phyloP scores from a whole-genome alignment of 1,140 invertebrate genomes.

The Meteorus sp. region DNA sequence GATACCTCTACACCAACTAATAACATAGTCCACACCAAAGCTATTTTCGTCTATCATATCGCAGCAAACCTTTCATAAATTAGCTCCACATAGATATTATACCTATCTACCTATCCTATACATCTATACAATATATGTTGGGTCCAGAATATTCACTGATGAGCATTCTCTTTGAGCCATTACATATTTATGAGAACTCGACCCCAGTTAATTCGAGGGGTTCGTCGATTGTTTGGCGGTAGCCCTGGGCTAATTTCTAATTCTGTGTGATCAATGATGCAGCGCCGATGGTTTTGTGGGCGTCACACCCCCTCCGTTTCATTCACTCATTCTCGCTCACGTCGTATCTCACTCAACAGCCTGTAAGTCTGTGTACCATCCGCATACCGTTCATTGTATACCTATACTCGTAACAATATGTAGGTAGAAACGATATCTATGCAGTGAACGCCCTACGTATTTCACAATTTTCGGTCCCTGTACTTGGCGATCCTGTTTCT shows the following conservation, averaged over 20 bases:
- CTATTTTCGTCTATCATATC: too few species aligned
- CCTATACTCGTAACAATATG: too few species aligned
- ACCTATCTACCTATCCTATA: neutral
- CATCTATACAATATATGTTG: neutral
- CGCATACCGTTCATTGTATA: too few species aligned
- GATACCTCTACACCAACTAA: too few species aligned
- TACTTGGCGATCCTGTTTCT: too few species aligned
- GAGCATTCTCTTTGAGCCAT: constrained; percentile 15
- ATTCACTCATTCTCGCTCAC: too few species aligned
- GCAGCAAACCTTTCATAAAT: too few species aligned
- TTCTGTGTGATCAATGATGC: constrained; percentile 29
- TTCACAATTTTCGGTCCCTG: too few species aligned
- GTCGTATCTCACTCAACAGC: neutral
- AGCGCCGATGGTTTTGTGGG: constrained; percentile 14
- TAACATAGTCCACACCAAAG: too few species aligned
- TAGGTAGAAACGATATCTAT: too few species aligned
- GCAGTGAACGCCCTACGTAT: too few species aligned
- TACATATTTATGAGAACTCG: constrained; percentile 23
- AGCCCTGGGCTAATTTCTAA: constrained; percentile 14
- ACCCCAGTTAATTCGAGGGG: constrained; percentile 11
- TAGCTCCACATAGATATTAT: neutral
- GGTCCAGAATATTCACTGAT: neutral
- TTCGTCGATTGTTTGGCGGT: constrained; percentile 23
- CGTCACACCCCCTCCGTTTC: neutral
- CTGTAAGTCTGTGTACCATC: neutral